Conservation (phyloP, 2,113 vertebrate species). For the Vicugna pacos region DNA sequence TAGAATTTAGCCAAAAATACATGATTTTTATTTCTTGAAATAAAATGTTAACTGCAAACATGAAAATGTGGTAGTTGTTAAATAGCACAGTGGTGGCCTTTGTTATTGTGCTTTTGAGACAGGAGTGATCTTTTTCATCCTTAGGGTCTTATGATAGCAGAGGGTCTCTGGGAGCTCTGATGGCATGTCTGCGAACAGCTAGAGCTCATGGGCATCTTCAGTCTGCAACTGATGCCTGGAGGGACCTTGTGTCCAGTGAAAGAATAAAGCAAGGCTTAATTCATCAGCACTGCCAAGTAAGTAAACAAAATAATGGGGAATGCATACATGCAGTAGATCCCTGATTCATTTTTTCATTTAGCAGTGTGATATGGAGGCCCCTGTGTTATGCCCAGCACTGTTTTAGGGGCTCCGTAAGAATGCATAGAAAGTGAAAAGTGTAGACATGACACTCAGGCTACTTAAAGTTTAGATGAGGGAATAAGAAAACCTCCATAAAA, state of each 20-base stretch:
- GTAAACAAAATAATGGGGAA: neutral
- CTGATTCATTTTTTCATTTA: neutral
- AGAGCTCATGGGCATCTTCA: conserved; percentile 92
- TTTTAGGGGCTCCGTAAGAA: neutral
- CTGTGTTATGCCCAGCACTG: neutral
- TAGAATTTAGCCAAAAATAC: conserved; percentile 51
- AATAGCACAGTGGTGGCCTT: neutral
- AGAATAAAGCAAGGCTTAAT: conserved; percentile 92
- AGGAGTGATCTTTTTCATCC: conserved; percentile 58
- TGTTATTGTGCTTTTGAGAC: neutral
- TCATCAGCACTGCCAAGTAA: conserved; percentile 96
- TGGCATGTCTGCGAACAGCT: conserved; percentile 95
- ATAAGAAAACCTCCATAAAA: neutral
- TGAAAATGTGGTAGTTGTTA: neutral
- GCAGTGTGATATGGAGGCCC: neutral
- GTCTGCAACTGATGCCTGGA: conserved; percentile 88
- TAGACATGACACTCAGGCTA: neutral
- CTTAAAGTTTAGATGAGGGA: neutral
- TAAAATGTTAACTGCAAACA: conserved; percentile 32
- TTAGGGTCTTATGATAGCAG: conserved; percentile 86
- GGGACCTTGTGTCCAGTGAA: conserved; percentile 88
- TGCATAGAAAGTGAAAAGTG: neutral
- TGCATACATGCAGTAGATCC: neutral
- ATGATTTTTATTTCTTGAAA: conserved; percentile 49
- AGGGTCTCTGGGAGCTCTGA: conserved; percentile 94